Base-by-base conservation (phyloP, 2,113 vertebrate species). In the Corapipo altera region DNA sequence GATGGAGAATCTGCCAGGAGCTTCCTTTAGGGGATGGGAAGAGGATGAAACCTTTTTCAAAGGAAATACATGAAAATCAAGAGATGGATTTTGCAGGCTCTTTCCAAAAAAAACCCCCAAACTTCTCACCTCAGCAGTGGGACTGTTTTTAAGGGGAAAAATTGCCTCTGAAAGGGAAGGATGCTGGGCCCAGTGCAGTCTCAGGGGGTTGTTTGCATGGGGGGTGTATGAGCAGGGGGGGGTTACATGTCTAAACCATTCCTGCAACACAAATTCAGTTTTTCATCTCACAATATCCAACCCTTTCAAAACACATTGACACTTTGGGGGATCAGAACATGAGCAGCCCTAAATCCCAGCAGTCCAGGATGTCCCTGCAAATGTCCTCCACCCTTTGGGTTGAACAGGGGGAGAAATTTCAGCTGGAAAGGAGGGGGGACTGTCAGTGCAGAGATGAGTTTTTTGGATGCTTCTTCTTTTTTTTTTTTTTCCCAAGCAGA, bases 191-290 rank as follows among this genome's bases (percentile, higher is more conserved):
- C 54, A 24, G 48, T 2, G 44, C 54, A 8, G 0, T 8, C 20
- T 3, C 14, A 52, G 57, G 30, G 85, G 65, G 37, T 3, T 41
- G 24, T 17, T 3, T 9, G 12, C 13, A 2, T 6, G 22, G 11
- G 27, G 27, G 24, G 9, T 12, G 30, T 13, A 5, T 11, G 22
- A 58, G n/a, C 30, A 44, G 72, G 10, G 33, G 39, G 14, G 41
- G 9, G 15, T 11, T 26, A 15, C 0, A 0, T 27, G 15, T 17
- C 11, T 15, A 30, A 37, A 27, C 49, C 18, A 1, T 15, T 22
- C 39, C 82, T 1, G 12, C 23, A 54, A 17, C 39, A 13, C 1
- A 2, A 78, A 28, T 30, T 43, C 43, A 9, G 13, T 2, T 24
- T 39, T 67, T 33, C 43, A 49, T 55, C 43, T 58, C 48, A 5